Percentiles rank a stretch among this genome's conserved stretches.
Conservation (phyloP, 2,888 invertebrate species). For the Spisula subtruncata region DNA sequence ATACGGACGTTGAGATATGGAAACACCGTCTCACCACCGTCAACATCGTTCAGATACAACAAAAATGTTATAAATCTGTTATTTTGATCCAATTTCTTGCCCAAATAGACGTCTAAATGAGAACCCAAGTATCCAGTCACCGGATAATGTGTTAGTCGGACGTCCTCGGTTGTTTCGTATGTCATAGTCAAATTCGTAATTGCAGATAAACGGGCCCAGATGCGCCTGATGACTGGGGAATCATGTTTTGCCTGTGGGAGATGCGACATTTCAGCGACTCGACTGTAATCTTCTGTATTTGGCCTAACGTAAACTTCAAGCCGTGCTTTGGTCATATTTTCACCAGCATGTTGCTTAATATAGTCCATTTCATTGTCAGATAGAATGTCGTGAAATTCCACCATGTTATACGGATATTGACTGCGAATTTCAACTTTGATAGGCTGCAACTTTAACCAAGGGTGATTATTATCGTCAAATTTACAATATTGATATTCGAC, state of each 20-base stretch:
- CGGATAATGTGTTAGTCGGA: neutral
- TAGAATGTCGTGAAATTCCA: constrained; percentile 25
- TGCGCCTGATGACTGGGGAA: too few relatives aligned
- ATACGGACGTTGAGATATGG: neutral
- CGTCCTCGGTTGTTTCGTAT: neutral
- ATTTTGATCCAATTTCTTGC: neutral
- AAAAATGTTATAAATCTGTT: constrained; percentile 16
- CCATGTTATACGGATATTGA: neutral
- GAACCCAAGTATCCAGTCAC: constrained; percentile 3
- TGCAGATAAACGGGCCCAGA: neutral
- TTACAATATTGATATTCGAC: neutral
- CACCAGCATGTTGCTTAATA: neutral
- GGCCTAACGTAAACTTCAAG: neutral
- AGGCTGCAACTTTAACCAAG: neutral
- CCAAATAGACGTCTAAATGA: neutral
- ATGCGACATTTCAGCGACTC: neutral
- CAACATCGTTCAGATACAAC: constrained; percentile 27
- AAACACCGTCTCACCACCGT: constrained; percentile 27
- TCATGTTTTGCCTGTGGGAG: neutral
- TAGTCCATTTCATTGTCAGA: constrained; percentile 21
- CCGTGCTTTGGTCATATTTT: neutral
- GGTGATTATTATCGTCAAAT: neutral
- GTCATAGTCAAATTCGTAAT: neutral
- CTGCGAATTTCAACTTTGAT: constrained; percentile 15
- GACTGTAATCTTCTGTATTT: neutral